phyloP scores from a whole-genome alignment of 1,140 invertebrate genomes.

The Portunus trituberculatus region DNA sequence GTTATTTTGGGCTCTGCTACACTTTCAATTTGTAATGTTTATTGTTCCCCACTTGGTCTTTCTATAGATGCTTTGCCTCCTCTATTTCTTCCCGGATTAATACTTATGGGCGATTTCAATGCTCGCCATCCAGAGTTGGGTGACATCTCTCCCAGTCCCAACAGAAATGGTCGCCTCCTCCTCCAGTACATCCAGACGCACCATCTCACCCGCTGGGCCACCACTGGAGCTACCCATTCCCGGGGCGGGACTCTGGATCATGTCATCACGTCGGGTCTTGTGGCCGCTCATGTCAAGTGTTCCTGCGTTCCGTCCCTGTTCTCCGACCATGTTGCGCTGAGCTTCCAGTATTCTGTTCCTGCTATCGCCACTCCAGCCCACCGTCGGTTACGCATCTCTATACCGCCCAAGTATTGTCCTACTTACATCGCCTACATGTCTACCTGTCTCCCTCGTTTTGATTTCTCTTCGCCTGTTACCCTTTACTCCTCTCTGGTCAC shows the following conservation, averaged over 20 bases:
- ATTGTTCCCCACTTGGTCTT: not conserved
- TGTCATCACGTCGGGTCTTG: constrained; percentile 38
- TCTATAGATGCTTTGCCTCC: not conserved
- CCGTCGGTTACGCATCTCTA: no score
- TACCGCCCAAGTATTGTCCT: no score
- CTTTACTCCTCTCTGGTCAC: no score
- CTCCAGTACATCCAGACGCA: not conserved
- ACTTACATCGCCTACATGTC: no score
- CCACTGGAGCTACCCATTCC: constrained; percentile 30
- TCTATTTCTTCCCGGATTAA: not conserved
- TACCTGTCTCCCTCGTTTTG: no score
- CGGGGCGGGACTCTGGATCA: constrained; percentile 34
- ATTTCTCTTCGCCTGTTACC: no score
- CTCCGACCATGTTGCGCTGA: no score
- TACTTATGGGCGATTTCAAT: constrained; percentile 45
- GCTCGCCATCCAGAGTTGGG: constrained; percentile 38
- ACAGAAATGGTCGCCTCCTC: constrained; percentile 25
- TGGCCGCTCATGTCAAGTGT: not conserved
- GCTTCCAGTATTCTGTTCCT: no score
- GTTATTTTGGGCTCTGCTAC: not conserved
- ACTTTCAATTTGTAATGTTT: constrained; percentile 1
- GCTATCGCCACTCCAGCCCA: no score
- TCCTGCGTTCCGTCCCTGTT: no score
- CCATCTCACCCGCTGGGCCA: constrained; percentile 49
- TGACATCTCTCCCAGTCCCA: not conserved